Base-by-base conservation (phyloP, 2,888 invertebrate species). In the Plusia festucae region DNA sequence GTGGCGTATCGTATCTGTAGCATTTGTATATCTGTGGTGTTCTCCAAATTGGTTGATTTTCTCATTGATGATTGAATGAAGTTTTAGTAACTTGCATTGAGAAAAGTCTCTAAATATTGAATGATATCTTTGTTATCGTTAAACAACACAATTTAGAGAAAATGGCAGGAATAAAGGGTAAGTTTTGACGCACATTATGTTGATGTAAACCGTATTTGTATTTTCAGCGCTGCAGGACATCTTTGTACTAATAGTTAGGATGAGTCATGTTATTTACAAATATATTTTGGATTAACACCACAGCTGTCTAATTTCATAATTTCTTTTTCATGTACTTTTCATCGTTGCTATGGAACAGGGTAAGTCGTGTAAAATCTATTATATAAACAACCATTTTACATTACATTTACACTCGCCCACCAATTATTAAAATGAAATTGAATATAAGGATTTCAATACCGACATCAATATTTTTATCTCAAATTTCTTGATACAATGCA, bases 131-230 rank as follows among this genome's bases (percentile, higher is more conserved):
- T 65, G 56, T 1, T 71, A 49, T 18, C 46, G 20, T 49, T 20
- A 20, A 69, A 2, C 60, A 56, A 57, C 57, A 55, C 16, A 53
- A 51, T 62, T n/a, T n/a, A 70, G 56, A 8, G 49, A 88, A 68
- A 86, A 95, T 95, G 95, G 95, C 95, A 83, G 95, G 95, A 86
- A 93, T 95, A 54, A 95, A 95, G 92, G 95, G 95, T 95, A 91
- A 49, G 70, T 60, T 49, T 9, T 51, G 16, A n/a, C 5, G 40
- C 7, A 7, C 15, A 34, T 34, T 40, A 40, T n/a, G 6, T 40
- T 40, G n/a, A 6, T 40, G 40, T n/a, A 34, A 0, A 16, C 3
- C 9, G 11, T 13, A 1, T 7, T 18, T 53, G 32, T 52, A 8
- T 7, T 0, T 22, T 13, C 11, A 8, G 22, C 15, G 7, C 44